Evolutionary conservation across 2,113 vertebrate genomes (phyloP).

Genomic region (Benitochromis conjunctus): DNA sequence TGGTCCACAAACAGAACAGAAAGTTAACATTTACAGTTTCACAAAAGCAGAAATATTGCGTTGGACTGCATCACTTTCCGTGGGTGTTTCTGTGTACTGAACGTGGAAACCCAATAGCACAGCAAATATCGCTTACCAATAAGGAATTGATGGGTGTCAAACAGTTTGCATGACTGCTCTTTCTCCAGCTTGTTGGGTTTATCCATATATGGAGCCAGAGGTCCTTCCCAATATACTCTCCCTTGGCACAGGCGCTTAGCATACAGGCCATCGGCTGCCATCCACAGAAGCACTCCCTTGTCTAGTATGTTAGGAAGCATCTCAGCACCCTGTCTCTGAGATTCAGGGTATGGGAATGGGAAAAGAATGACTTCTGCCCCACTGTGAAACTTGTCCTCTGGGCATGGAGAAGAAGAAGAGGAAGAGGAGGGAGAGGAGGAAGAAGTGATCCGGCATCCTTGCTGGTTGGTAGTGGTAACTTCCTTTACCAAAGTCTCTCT

Average conservation of each 20-base stretch:
- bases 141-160: conserved; percentile 93
- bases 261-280: conserved; percentile 86
- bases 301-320: conserved; percentile 87
- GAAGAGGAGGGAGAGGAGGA: conserved; percentile 72
- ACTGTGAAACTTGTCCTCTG: conserved; percentile 70
- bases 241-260: conserved; percentile 95
- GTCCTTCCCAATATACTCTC: conserved; percentile 93
- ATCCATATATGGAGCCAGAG: conserved; percentile 83
- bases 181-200: conserved; percentile 95
- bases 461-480: conserved; percentile 84
- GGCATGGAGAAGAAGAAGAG: conserved; percentile 72
- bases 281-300: conserved; percentile 89
- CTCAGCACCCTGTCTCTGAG: conserved; percentile 88
- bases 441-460: conserved; percentile 91
- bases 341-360: conserved; percentile 87
- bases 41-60: background rate
- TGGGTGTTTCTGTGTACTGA: background rate
- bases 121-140: conserved; percentile 74
- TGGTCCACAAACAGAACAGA: background rate
- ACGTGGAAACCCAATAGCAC: background rate
- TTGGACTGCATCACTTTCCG: background rate
- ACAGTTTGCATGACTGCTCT: conserved; percentile 90
- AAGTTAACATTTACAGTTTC: background rate
- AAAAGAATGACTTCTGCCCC: conserved; percentile 86
- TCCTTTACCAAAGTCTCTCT: conserved; percentile 91